Percentiles rank a stretch among this genome's conserved stretches.
phyloP scores from a whole-genome alignment of 2,113 vertebrate species.

The Psilopsiagon aurifrons region DNA sequence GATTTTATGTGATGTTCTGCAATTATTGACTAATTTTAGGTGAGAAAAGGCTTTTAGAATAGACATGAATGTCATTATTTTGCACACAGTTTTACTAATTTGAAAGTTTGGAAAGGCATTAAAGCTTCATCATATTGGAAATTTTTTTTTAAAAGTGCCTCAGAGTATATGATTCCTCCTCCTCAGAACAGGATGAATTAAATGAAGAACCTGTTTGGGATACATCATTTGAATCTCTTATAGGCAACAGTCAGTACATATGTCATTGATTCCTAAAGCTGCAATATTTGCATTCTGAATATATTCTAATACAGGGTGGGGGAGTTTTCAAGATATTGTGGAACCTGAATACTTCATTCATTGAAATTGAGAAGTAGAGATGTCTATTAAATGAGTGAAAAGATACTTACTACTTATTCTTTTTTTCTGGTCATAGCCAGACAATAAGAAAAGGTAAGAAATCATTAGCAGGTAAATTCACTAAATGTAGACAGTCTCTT shows the following conservation, averaged over 20 bases:
- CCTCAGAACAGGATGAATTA: slow-evolving; percentile 32
- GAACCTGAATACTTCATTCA: background rate
- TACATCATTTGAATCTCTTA: background rate
- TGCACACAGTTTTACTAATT: background rate
- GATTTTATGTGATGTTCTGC: background rate
- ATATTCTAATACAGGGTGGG: accelerated
- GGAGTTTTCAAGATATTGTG: background rate
- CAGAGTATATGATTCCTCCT: background rate
- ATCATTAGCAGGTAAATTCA: background rate
- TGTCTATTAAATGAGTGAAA: background rate
- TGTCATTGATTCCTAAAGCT: background rate
- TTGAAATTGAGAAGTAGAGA: background rate
- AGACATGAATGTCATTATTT: background rate
- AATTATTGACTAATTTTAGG: slow-evolving; percentile 54
- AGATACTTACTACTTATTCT: background rate
- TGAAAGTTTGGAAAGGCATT: background rate
- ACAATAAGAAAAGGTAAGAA: background rate
- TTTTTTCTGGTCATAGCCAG: background rate
- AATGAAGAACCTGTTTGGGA: background rate
- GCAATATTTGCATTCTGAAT: background rate
- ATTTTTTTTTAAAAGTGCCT: slow-evolving; percentile 36
- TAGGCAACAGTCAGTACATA: background rate
- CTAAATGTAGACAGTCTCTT: background rate
- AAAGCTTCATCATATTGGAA: background rate
- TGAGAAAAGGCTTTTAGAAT: background rate